A percentile compares a stretch with the other conserved stretches of the same genome.
phyloP scores from a whole-genome alignment of 2,797 vertebrate species.

The Clarias fuscus region DNA sequence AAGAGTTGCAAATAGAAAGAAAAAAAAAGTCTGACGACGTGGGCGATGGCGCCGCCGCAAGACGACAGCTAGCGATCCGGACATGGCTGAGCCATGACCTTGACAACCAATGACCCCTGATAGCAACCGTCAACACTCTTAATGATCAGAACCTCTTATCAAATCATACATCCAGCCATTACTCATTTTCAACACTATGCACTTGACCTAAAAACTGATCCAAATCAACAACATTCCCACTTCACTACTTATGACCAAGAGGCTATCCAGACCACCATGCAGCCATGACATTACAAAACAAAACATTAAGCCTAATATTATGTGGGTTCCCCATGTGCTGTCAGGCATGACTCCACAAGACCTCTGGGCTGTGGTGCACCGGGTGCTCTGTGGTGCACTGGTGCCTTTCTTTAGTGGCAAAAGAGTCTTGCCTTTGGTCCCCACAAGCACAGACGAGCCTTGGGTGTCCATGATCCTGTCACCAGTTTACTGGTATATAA shows the following conservation, averaged over 20 bases:
- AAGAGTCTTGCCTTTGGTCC: too few relatives aligned
- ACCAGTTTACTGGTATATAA: too few relatives aligned
- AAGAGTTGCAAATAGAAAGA: too few relatives aligned
- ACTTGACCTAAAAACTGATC: background rate
- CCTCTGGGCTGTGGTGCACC: too few relatives aligned
- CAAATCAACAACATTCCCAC: background rate
- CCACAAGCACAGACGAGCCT: too few relatives aligned
- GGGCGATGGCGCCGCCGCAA: too few relatives aligned
- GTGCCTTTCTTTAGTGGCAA: too few relatives aligned
- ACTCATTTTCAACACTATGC: constrained; percentile 1
- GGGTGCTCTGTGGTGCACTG: too few relatives aligned
- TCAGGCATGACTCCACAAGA: too few relatives aligned
- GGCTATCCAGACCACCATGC: background rate
- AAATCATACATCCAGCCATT: background rate
- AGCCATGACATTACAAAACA: background rate
- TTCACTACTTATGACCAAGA: background rate
- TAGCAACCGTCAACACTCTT: background rate
- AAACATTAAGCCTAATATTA: background rate
- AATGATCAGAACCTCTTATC: background rate
- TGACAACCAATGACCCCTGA: background rate
- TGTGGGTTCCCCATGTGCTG: too few relatives aligned
- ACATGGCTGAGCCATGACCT: background rate
- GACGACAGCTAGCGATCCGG: background rate
- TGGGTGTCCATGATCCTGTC: too few relatives aligned
- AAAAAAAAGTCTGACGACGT: too few relatives aligned